Base-by-base conservation (phyloP, 2,113 vertebrate species). In the Seriola aureovittata region DNA sequence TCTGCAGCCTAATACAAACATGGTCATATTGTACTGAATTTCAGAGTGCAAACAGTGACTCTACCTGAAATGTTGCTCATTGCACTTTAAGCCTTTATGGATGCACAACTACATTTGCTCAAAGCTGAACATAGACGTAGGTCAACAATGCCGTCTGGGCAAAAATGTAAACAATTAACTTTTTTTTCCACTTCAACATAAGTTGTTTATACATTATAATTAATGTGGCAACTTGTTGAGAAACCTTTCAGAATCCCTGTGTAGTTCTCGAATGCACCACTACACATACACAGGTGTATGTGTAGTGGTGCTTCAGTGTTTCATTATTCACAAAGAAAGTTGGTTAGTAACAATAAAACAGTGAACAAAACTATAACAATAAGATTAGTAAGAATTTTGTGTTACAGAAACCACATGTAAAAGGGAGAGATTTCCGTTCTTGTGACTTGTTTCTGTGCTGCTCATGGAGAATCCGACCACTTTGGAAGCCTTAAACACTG, bases 381-480 rank as follows among this genome's bases (percentile, higher is more conserved):
- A 19, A 48, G 46, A 52, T 1, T 34, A 38, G 4, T 36, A 8
- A 34, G 7, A 54, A 29, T 6, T 9, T 4, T 3, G 12, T 46
- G 44, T 48, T 4, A 21, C 11, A 13, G 9, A 54, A 74, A 42
- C 40, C 2, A 55, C 34, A 10, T 52, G 10, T 11, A 40, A 13
- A 29, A 5, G 42, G 14, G 19, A 38, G 19, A 1, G 48, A 10
- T 21, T 64, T 78, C 57, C 9, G 4, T 32, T 73, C n/a, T 42
- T 44, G 44, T 78, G 4, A 7, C n/a, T 71, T 40, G 50, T 78
- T 46, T 60, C 36, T 23, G 19, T 32, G 38, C 65, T 78, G n/a
- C 42, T 29, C 5, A 62, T 34, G 29, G 7, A 52, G 44, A 77
- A 29, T 52, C 55, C 36, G 34, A 60, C 46, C 46, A 0, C 71